Evolutionary conservation across 2,797 vertebrate genomes (phyloP).

Genomic region (Rhadinocentrus ornatus): DNA sequence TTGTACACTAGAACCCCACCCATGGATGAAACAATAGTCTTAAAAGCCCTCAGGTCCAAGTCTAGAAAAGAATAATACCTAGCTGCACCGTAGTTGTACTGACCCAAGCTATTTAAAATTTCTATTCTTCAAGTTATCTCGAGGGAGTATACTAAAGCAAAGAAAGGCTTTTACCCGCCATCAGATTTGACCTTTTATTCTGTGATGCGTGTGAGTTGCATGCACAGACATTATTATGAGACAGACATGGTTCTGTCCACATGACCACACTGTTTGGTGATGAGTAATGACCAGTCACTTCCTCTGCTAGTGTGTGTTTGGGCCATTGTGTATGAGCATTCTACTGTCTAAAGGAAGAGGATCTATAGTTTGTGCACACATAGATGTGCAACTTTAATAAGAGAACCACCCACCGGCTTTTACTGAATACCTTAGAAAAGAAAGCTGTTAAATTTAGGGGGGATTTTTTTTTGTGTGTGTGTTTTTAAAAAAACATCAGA

Average conservation of each 20-base stretch:
- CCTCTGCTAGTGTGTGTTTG: slow-evolving; percentile 53
- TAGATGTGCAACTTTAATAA: slow-evolving; percentile 22
- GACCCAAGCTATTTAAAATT: slow-evolving; percentile 60
- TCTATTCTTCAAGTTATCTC: slow-evolving; percentile 66
- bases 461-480: too few species aligned
- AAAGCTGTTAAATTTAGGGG: slow-evolving; percentile 22
- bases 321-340: slow-evolving; percentile 39
- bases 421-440: slow-evolving; percentile 17
- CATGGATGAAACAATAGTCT: slow-evolving; percentile 61
- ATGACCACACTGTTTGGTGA: slow-evolving; percentile 26
- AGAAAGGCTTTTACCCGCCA: slow-evolving; percentile 47
- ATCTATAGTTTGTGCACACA: slow-evolving; percentile 32
- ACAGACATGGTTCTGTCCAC: slow-evolving; percentile 30
- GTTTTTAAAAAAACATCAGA: slow-evolving; percentile 48
- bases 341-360: slow-evolving; percentile 36
- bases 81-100: slow-evolving; percentile 14
- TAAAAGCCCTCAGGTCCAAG: slow-evolving; percentile 34
- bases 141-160: slow-evolving; percentile 30
- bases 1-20: slow-evolving; percentile 50
- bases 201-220: slow-evolving; percentile 35
- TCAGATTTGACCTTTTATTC: slow-evolving; percentile 71
- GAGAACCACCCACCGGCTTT: slow-evolving; percentile 25
- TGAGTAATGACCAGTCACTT: slow-evolving; percentile 59
- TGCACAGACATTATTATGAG: slow-evolving; percentile 37
- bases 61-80: slow-evolving; percentile 48